These are phyloP conservation scores for Lasioglossum albipes DNA, from an alignment of 1,140 invertebrate genomes.

Conservation along the genomic window DNA sequence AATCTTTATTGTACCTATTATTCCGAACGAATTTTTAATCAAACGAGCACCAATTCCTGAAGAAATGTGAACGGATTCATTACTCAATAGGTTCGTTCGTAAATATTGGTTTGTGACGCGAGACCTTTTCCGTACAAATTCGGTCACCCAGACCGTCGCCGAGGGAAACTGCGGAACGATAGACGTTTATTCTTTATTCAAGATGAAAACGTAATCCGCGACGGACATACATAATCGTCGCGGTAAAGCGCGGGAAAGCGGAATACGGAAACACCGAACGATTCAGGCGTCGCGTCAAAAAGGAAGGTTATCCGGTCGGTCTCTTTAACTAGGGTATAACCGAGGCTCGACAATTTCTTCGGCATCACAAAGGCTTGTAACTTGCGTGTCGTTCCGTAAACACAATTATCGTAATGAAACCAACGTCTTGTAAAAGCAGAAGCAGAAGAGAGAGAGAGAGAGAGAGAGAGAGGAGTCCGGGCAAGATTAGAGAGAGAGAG, in stretches of 20 bases:
- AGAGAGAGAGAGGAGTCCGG: background rate
- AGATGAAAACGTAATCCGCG: background rate
- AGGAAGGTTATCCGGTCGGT: background rate
- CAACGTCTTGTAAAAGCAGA: constrained; percentile 39
- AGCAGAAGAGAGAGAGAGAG: background rate
- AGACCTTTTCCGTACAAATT: background rate
- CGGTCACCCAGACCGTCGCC: too few species aligned
- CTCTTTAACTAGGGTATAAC: constrained; percentile 10
- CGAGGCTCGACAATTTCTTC: constrained; percentile 38
- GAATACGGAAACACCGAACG: constrained; percentile 5
- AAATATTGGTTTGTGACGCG: too few species aligned
- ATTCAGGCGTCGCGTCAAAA: constrained; percentile 15
- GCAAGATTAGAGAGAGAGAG: background rate
- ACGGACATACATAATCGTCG: background rate
- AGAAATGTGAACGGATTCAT: too few species aligned
- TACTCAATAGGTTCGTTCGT: too few species aligned
- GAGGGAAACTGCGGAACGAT: background rate
- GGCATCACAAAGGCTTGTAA: constrained; percentile 63
- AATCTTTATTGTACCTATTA: too few species aligned
- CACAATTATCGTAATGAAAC: constrained; percentile 65
- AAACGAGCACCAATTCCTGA: too few species aligned
- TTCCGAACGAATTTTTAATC: too few species aligned
- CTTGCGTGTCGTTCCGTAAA: constrained; percentile 68
- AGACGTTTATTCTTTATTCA: background rate
- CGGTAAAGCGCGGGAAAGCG: constrained; percentile 4